Evolutionary conservation across 2,797 vertebrate species (phyloP).

Genomic region (Phoxinus dragarum): DNA sequence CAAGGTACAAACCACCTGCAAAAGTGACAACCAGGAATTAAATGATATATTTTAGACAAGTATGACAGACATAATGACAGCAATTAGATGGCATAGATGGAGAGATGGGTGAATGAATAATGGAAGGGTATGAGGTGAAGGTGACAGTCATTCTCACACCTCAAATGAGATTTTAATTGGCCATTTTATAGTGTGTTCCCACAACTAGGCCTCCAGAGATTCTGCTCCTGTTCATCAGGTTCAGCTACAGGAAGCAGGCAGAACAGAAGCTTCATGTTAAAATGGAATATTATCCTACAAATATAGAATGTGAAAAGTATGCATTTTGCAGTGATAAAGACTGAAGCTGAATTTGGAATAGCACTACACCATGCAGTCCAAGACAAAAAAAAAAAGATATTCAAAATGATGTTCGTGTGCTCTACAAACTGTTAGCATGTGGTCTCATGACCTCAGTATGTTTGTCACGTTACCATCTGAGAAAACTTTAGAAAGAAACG

Average conservation of each 20-base stretch:
- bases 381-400: background rate
- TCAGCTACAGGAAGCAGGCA: background rate
- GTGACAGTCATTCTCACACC: conserved; percentile 47
- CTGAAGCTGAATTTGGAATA: background rate
- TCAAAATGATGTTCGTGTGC: background rate
- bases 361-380: too few species aligned
- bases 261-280: background rate
- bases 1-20: background rate
- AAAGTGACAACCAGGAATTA: conserved; percentile 23
- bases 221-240: conserved; percentile 6
- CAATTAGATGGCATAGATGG: conserved; percentile 37
- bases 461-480: background rate
- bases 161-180: conserved; percentile 60
- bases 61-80: conserved; percentile 43
- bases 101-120: conserved; percentile 37
- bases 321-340: background rate
- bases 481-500: background rate
- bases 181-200: conserved; percentile 48
- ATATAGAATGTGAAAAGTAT: background rate
- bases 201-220: conserved; percentile 33
- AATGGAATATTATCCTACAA: background rate
- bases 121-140: conserved; percentile 47
- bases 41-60: conserved; percentile 42
- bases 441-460: background rate
- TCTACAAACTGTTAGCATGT: background rate